Conservation (phyloP, 2,888 invertebrate species). For the Drosophila ezoana region DNA sequence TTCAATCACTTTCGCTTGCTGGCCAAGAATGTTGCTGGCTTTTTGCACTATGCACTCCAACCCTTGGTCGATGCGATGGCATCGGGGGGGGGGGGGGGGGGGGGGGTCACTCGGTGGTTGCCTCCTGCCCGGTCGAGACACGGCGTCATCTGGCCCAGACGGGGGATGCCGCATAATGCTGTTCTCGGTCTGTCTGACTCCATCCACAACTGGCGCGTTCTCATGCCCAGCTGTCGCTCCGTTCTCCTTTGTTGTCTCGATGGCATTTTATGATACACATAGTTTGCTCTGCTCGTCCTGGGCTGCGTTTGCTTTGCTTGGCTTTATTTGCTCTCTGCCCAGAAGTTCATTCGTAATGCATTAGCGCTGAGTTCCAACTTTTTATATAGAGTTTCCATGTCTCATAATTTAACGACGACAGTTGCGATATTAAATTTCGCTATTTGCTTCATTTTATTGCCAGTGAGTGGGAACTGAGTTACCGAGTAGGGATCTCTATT, state of each 20-base stretch:
- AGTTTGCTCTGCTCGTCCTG: slow-evolving; percentile 29
- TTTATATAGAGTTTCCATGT: slow-evolving; percentile 9
- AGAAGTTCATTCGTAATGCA: slow-evolving; percentile 68
- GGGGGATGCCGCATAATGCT: slow-evolving; percentile 61
- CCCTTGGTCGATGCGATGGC: slow-evolving; percentile 30
- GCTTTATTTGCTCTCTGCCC: slow-evolving; percentile 53
- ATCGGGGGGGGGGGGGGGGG: too few species aligned
- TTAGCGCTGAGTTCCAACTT: slow-evolving; percentile 33
- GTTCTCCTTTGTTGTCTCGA: slow-evolving; percentile 72
- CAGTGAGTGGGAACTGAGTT: slow-evolving; percentile 2
- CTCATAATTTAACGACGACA: slow-evolving; percentile 10
- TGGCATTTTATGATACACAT: slow-evolving; percentile 53
- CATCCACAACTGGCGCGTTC: slow-evolving; percentile 57
- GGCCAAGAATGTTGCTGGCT: slow-evolving; percentile 33
- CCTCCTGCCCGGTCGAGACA: slow-evolving; percentile 6
- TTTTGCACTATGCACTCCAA: slow-evolving; percentile 38
- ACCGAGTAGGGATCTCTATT: not conserved
- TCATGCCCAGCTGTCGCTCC: slow-evolving; percentile 23
- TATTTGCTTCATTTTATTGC: slow-evolving; percentile 30
- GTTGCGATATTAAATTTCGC: slow-evolving; percentile 41
- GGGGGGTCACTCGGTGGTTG: slow-evolving; percentile 40
- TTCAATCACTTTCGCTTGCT: slow-evolving; percentile 69
- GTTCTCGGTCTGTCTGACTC: slow-evolving; percentile 56
- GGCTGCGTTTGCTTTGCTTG: slow-evolving; percentile 6
- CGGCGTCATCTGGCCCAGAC: slow-evolving; percentile 35